A percentile compares a stretch with the other conserved stretches of the same genome.
Evolutionary conservation across 2,113 vertebrate genomes (phyloP).

Genomic region (Tangachromis dhanisi): DNA sequence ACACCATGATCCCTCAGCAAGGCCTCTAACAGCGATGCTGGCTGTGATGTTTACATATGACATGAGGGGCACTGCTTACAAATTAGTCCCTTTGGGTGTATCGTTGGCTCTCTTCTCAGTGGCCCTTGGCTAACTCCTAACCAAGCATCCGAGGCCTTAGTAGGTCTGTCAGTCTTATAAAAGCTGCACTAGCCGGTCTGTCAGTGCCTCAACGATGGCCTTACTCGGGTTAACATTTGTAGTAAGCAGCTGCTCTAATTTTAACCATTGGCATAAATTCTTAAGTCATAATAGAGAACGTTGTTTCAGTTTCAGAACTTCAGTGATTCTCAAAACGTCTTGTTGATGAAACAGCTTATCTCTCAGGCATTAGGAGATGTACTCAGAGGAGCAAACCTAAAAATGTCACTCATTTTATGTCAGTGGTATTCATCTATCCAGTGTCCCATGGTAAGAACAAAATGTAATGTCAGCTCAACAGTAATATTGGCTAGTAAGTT

Average conservation of each 20-base stretch:
- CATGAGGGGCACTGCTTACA: conserved; percentile 30
- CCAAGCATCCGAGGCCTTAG: conserved; percentile 10
- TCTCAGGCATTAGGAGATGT: background rate
- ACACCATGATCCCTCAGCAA: background rate
- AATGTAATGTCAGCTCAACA: background rate
- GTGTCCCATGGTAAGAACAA: background rate
- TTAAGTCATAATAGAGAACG: background rate
- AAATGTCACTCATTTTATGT: background rate
- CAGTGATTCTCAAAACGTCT: background rate
- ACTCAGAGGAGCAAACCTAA: background rate
- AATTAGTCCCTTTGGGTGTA: conserved; percentile 61
- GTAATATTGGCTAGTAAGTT: background rate
- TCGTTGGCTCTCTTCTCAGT: conserved; percentile 6
- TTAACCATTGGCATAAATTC: background rate
- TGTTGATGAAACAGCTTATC: conserved; percentile 46
- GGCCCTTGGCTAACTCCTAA: background rate
- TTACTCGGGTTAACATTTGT: conserved; percentile 23
- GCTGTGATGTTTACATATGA: conserved; percentile 53
- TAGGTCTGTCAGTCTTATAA: background rate
- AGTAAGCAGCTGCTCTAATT: conserved; percentile 24
- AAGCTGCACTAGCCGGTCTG: background rate
- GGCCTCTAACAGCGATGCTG: background rate
- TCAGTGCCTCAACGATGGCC: background rate
- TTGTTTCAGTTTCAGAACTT: background rate
- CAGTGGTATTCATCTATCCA: background rate